Evolutionary conservation across 2,113 vertebrate species (phyloP).

Genomic region (Melanostigma gelatinosum): DNA sequence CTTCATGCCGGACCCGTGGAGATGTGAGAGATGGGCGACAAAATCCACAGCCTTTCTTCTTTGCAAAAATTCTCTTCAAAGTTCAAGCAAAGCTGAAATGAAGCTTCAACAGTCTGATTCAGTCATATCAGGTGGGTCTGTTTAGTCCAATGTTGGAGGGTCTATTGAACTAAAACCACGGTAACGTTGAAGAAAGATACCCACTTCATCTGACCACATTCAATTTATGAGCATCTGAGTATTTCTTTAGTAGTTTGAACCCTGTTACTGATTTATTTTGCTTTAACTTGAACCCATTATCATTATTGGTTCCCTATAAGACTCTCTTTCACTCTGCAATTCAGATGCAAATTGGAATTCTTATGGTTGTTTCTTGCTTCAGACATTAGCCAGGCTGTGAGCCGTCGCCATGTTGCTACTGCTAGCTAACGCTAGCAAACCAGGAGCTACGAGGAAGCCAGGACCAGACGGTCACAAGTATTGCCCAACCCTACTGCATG

Average conservation of each 20-base stretch:
- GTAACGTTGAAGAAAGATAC: neutral
- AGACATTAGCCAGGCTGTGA: too few species aligned
- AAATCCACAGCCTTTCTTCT: neutral
- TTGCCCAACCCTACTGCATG: neutral
- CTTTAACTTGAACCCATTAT: too few species aligned
- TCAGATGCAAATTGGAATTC: too few species aligned
- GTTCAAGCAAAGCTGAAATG: neutral
- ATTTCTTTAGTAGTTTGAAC: neutral
- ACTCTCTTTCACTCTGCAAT: too few species aligned
- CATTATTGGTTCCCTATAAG: too few species aligned
- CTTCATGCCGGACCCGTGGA: constrained; percentile 6
- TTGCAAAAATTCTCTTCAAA: neutral
- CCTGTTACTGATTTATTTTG: neutral
- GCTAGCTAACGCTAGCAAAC: too few species aligned
- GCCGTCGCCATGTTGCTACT: neutral
- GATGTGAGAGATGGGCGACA: neutral
- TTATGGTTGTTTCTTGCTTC: too few species aligned
- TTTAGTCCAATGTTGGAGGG: neutral
- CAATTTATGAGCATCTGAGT: neutral
- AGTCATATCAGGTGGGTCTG: neutral
- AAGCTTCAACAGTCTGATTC: neutral
- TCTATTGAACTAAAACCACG: neutral
- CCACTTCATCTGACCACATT: neutral
- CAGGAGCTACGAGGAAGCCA: too few species aligned
- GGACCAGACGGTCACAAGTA: neutral